A percentile compares a stretch with the other conserved stretches of the same genome.
phyloP scores from a whole-genome alignment of 2,888 invertebrate species.

The Fragum whitleyi region DNA sequence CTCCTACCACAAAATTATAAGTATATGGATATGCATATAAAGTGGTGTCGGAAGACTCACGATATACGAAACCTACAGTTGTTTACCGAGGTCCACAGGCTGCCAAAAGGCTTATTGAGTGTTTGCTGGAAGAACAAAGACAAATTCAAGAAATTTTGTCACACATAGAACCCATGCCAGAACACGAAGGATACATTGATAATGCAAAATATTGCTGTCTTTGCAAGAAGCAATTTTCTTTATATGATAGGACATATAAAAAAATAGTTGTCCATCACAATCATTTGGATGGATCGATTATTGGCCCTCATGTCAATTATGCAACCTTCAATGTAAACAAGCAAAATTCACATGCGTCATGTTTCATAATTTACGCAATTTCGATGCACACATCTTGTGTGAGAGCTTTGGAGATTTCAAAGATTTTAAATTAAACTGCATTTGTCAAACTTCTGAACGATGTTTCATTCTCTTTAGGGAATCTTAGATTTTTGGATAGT shows the following conservation, averaged over 20 bases:
- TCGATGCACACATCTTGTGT: slow-evolving; percentile 46
- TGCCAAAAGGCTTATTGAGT: slow-evolving; percentile 38
- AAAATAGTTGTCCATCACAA: slow-evolving; percentile 40
- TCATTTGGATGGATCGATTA: slow-evolving; percentile 39
- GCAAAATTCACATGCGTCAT: slow-evolving; percentile 38
- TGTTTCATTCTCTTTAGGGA: slow-evolving; percentile 52
- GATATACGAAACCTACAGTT: slow-evolving; percentile 43
- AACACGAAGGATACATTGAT: slow-evolving; percentile 22
- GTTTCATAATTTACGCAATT: slow-evolving; percentile 43
- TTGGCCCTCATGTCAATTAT: slow-evolving; percentile 36
- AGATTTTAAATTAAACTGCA: slow-evolving; percentile 27
- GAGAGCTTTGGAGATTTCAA: slow-evolving; percentile 35
- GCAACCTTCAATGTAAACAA: slow-evolving; percentile 40
- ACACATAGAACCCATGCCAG: slow-evolving; percentile 39
- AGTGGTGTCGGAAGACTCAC: slow-evolving; percentile 31
- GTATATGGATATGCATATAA: slow-evolving; percentile 48
- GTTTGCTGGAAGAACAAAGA: slow-evolving; percentile 43
- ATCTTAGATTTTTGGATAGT: slow-evolving; percentile 53
- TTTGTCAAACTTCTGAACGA: slow-evolving; percentile 46
- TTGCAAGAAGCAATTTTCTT: slow-evolving; percentile 38
- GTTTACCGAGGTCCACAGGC: slow-evolving; percentile 48
- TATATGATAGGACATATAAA: slow-evolving; percentile 31
- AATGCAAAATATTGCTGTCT: slow-evolving; percentile 34
- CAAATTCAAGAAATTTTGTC: slow-evolving; percentile 43
- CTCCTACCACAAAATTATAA: slow-evolving; percentile 34